phyloP scores from a whole-genome alignment of 2,888 invertebrate genomes.

The Cybosia mesomella region DNA sequence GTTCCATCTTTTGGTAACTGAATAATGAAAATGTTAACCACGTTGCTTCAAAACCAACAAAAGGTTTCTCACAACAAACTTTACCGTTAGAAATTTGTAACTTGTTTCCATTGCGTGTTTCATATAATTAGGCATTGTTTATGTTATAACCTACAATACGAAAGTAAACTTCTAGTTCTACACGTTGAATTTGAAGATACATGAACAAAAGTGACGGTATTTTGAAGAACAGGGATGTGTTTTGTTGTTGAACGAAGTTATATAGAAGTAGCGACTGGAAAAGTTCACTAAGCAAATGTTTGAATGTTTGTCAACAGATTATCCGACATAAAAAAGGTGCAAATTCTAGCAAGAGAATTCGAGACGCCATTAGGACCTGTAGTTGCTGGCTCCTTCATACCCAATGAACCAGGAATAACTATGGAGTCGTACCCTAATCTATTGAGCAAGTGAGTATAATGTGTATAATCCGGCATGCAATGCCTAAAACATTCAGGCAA shows the following conservation, averaged over 20 bases:
- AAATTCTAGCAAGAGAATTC: constrained; percentile 90
- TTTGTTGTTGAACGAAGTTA: background rate
- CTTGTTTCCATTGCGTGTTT: constrained; percentile 7
- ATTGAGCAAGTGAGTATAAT: constrained; percentile 89
- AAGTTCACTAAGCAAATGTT: background rate
- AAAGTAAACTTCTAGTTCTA: background rate
- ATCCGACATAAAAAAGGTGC: constrained; percentile 90
- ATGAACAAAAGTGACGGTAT: background rate
- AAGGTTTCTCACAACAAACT: constrained; percentile 1
- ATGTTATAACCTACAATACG: background rate
- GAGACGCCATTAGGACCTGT: constrained; percentile 96
- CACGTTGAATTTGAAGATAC: background rate
- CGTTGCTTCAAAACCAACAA: constrained; percentile 2
- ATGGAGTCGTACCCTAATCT: constrained; percentile 92
- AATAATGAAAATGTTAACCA: constrained; percentile 7
- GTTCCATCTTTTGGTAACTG: background rate
- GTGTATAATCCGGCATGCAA: background rate
- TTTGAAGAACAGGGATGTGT: background rate
- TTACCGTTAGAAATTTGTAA: constrained; percentile 4
- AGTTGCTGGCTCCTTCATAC: constrained; percentile 94
- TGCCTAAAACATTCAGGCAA: too few species aligned
- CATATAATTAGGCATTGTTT: constrained; percentile 4
- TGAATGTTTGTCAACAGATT: constrained; percentile 75
- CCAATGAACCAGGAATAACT: constrained; percentile 91
- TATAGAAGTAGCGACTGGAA: background rate